Conservation (phyloP, 1,140 invertebrate species). For the Cydia fagiglandana region DNA sequence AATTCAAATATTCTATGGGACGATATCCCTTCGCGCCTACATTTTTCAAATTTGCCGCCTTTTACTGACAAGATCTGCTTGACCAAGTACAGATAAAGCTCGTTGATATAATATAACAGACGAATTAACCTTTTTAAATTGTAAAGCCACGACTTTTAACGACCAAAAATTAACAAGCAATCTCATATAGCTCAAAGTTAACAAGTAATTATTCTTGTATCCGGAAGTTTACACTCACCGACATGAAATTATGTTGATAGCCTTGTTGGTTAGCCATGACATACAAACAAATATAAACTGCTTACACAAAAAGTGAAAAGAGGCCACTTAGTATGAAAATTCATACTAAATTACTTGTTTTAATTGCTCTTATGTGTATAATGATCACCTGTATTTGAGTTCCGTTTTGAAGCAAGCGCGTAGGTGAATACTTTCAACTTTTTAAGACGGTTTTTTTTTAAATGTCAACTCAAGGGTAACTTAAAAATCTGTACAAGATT, state of each 20-base stretch:
- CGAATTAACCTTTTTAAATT: no score
- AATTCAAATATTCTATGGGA: no score
- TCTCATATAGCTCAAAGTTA: not conserved
- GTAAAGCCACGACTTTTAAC: no score
- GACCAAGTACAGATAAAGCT: no score
- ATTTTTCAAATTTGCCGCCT: no score
- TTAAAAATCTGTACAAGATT: not conserved
- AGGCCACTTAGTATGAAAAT: not conserved
- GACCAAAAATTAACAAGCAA: not conserved
- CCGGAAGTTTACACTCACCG: not conserved
- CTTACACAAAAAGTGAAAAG: no score
- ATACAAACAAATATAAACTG: not conserved
- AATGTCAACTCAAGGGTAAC: constrained; percentile 4
- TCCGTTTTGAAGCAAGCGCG: not conserved
- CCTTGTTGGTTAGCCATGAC: not conserved
- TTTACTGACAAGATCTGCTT: no score
- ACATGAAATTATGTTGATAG: not conserved
- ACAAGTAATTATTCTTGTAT: not conserved
- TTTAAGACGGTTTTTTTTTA: not conserved
- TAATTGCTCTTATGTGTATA: not conserved
- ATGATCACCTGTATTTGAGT: not conserved
- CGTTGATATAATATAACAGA: no score
- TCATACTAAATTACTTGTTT: no score
- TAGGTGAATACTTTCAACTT: not conserved
- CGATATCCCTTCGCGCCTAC: no score